Evolutionary conservation across 2,888 invertebrate genomes (phyloP), one percentile per base, ranked within the genome.

Genomic region (Dolichopus griseipennis): DNA sequence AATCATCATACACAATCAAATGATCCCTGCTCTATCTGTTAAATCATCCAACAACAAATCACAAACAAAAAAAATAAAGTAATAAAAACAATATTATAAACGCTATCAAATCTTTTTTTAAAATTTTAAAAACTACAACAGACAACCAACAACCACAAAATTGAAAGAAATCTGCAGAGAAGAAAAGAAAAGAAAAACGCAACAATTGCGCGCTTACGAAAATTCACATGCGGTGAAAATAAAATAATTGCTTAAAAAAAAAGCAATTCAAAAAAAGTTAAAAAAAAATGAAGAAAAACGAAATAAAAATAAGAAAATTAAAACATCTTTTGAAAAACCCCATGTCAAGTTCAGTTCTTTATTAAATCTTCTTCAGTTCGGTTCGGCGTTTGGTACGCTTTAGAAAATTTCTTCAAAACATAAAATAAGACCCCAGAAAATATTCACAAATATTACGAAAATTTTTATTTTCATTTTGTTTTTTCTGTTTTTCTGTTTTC

Each of bases 201-300:
- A 52, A 52, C 52, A 52, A 52, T 52, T 52, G 52, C 52, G n/a
- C 15, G 52, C 52, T 52, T 12, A 52, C 52, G 18, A 52, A 52
- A 52, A 52, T 52, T 52, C 52, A 52, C 52, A 52, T 52, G 15
- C 52, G 52, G 52, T 52, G 52, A 52, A 52, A 52, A 52, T 52
- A 52, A 52, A 52, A 52, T 52, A 52, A 52, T 52, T 52, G n/a
- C n/a, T 52, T 52, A 52, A 7, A 52, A 52, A 15, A 52, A 52
- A 18, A 15, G 2, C 1, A 18, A 52, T 2, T 15, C 2, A 18
- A 4, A 18, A 18, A 2, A 18, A 52, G 18, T 18, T 12, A 18
- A 18, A 52, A 18, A 15, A 52, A 37, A 37, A 37, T 37, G 9
- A 52, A 52, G 15, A 15, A 52, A 41, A 41, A 41, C 15, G 8